These are phyloP conservation scores for Dasyprocta punctata DNA, from an alignment of 2,113 vertebrate genomes.

Conservation along the genomic window DNA sequence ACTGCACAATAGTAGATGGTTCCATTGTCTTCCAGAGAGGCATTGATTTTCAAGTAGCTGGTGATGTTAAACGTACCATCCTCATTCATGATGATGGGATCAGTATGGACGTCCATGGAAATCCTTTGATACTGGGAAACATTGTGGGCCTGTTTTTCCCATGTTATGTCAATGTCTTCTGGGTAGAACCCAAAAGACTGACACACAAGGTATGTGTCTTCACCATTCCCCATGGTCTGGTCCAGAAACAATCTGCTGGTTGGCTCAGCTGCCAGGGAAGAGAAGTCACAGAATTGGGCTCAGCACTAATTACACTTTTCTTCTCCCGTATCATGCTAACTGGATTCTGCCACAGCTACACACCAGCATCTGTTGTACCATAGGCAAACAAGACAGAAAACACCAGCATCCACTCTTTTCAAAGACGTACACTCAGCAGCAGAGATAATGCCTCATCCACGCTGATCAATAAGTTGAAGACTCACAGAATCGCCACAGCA, in stretches of 20 bases:
- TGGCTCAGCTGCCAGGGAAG: slow-evolving; percentile 55
- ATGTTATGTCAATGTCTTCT: neutral
- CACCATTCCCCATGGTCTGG: neutral
- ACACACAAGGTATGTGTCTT: neutral
- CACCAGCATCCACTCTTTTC: too few species aligned
- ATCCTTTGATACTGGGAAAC: neutral
- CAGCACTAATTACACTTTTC: neutral
- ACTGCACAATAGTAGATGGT: too few species aligned
- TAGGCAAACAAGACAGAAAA: neutral
- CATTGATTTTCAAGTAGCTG: slow-evolving; percentile 47
- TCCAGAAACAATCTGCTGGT: neutral
- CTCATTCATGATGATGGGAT: neutral
- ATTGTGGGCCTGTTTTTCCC: neutral
- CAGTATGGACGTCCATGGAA: neutral
- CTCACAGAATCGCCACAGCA: neutral
- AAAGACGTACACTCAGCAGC: too few species aligned
- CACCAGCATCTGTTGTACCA: too few species aligned
- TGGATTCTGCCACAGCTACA: neutral
- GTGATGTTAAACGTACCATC: slow-evolving; percentile 68
- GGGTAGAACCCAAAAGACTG: slow-evolving; percentile 60
- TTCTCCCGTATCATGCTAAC: neutral
- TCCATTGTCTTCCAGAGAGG: slow-evolving; percentile 37
- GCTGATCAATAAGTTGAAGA: neutral
- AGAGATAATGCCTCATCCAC: neutral
- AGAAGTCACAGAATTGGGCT: neutral